Percentiles rank a stretch among this genome's conserved stretches.
These are phyloP conservation scores for Papilio dardanus DNA, from an alignment of 1,140 invertebrate species.

Conservation along the genomic window DNA sequence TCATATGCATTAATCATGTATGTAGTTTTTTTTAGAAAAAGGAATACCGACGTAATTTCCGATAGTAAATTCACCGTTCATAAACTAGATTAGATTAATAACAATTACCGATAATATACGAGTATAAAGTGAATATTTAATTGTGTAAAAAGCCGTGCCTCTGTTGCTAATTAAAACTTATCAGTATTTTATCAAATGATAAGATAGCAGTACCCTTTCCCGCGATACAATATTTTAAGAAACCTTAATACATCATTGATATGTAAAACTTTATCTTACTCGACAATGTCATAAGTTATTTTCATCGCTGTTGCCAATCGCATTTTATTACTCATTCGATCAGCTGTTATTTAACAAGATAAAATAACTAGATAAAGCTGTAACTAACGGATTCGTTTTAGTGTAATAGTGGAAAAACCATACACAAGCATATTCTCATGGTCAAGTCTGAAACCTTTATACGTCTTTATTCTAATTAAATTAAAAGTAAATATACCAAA, in stretches of 20 bases:
- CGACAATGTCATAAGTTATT: background rate
- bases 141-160: background rate
- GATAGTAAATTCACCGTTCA: no score
- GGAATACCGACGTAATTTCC: no score
- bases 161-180: constrained; percentile 16
- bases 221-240: background rate
- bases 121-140: background rate
- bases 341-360: background rate
- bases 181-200: constrained; percentile 1
- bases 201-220: background rate
- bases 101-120: no score
- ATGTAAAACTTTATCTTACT: constrained; percentile 1
- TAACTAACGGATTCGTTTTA: background rate
- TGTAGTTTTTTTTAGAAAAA: no score
- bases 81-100: no score
- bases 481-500: background rate
- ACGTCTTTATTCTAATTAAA: no score
- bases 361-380: background rate
- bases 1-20: no score
- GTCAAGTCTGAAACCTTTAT: background rate
- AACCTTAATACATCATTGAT: constrained; percentile 1
- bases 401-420: background rate
- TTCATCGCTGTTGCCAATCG: background rate
- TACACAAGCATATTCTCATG: background rate
- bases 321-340: background rate